Evolutionary conservation across 1,140 invertebrate genomes (phyloP).

Genomic region (Bombus affinis): DNA sequence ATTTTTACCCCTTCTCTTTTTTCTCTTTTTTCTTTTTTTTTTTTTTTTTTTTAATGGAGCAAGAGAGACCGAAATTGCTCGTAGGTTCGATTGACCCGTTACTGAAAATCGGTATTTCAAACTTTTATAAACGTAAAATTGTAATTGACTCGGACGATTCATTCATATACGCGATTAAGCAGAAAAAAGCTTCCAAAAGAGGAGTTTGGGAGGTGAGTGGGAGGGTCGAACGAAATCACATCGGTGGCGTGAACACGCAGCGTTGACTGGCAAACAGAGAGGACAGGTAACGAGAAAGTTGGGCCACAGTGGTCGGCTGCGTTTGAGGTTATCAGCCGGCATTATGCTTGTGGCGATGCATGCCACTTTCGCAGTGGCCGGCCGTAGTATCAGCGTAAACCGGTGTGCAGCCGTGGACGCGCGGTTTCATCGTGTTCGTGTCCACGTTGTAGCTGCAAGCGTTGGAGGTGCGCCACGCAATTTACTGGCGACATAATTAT

Average conservation of each 20-base stretch:
- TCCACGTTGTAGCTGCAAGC: conserved; percentile 17
- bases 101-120: neutral
- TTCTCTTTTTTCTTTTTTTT: neutral
- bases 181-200: neutral
- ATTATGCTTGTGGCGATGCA: conserved; percentile 54
- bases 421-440: conserved; percentile 14
- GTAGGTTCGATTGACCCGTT: neutral
- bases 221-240: neutral
- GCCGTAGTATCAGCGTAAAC: conserved; percentile 48
- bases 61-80: conserved; percentile 1
- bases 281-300: conserved; percentile 47
- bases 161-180: neutral
- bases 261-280: conserved; percentile 24
- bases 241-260: neutral
- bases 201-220: neutral
- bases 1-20: neutral
- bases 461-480: conserved; percentile 38
- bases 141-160: neutral
- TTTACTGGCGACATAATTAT: conserved; percentile 59
- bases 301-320: conserved; percentile 40
- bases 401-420: conserved; percentile 2
- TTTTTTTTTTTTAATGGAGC: neutral
- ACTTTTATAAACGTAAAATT: neutral
- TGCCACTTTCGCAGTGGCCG: conserved; percentile 42
- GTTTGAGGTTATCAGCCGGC: conserved; percentile 55